Evolutionary conservation across 1,140 invertebrate species (phyloP), one percentile per base, ranked within the genome.

Genomic region (Drosophila saltans): DNA sequence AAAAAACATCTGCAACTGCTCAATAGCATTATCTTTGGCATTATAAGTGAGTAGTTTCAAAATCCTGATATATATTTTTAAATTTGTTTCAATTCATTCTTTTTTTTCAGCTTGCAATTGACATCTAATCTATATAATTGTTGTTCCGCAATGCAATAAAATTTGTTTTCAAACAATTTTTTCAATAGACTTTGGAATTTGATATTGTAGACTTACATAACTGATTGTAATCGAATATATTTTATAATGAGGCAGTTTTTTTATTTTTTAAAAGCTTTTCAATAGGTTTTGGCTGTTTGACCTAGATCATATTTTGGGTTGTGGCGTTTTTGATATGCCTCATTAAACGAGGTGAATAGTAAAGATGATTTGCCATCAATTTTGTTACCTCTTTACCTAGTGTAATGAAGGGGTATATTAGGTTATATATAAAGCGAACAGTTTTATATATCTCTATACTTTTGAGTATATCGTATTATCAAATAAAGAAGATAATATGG

Each of bases 301-400:
- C 75, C 75, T 24, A 81, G 48, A 78, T 79, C 67, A 71, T 56
- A 74, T 56, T 61, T 74, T 65, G 9, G 45, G 45, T 52, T 52
- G 2, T 63, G 45, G 61, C 72, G 70, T 64, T 74, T 81, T 74
- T 57, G 82, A 75, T 59, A 69, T 28, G 83, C 78, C 72, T 89
- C 88, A 91, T 91, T 91, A 71, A 91, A 79, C 43, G 7, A 30
- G 30, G 5, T 28, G 9, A 33, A 28, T 56, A 41, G 57, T 56
- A 52, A 9, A 52, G 21, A 52, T 52, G 24, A 26, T 10, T 8
- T 26, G 3, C 16, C 45, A 52, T 9, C 21, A 36, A 52, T 52
- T 26, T 52, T 6, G 45, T 10, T 52, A 52, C 45, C 45, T 2
- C 26, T 2, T 52, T 3, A 0, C 10, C 26, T 3, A 36, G 6